Evolutionary conservation across 2,113 vertebrate species (phyloP), one percentile per base, ranked within the genome.

Genomic region (Colinus virginianus): DNA sequence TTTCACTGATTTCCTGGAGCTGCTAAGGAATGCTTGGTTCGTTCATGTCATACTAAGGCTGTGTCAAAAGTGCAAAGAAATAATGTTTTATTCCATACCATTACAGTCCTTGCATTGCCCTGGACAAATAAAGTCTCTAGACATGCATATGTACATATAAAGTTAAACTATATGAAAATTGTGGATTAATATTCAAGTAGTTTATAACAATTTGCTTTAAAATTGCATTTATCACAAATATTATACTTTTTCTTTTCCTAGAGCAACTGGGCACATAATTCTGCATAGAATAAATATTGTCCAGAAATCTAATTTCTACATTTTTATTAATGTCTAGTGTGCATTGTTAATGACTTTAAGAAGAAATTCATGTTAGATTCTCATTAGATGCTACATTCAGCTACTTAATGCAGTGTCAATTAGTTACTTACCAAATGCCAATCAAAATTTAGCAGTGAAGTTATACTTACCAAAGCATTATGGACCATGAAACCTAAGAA

Each of bases 171-270:
- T 13, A 48, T 48, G 11, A 71, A 58, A 4, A 30, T 34, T 46
- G 5, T 42, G 6, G 3, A 38, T 23, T 0, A 0, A 26, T 87
- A 75, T 32, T 28, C 15, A 30, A 2, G 43, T 5, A 49, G 4
- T 84, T 90, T 58, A 38, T 7, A 93, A 7, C 6, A 7, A 64
- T 6, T 6, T 86, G 11, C 9, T 79, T 87, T 48, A 48, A 86
- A 63, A 71, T 3, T 61, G 10, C 0, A 0, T 3, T 36, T 76
- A 43, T 66, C 4, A 42, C 6, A 8, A 30, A 19, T 61, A 36
- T 28, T 15, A 28, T 25, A 42, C 19, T 2, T 25, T 78, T 81
- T 63, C 1, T 84, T 22, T 78, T 59, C 30, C 26, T 58, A 74
- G 83, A 84, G 43, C 4, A 90, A 21, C 3, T 32, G 28, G 19